phyloP scores from a whole-genome alignment of 92 coral and sea anemone genomes.

The Galaxea fascicularis region DNA sequence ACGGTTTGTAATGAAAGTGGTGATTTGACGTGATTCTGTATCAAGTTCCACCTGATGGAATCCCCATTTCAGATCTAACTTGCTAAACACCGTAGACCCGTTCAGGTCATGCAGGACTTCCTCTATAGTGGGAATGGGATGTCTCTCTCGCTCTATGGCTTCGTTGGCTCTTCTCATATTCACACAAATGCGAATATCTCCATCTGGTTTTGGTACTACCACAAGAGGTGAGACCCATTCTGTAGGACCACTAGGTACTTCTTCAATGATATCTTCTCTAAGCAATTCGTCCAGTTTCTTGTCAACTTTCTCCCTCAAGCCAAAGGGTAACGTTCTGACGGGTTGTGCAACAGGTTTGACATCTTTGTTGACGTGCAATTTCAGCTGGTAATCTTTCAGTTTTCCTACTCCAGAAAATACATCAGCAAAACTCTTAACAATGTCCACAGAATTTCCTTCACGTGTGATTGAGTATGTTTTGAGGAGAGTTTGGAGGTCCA shows the following conservation, averaged over 20 bases:
- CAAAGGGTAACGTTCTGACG: constrained; percentile 53
- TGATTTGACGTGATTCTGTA: no score
- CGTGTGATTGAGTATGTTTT: constrained; percentile 30
- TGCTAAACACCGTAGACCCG: constrained; percentile 51
- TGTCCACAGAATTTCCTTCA: constrained; percentile 53
- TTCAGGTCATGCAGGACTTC: constrained; percentile 52
- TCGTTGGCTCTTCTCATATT: constrained; percentile 53
- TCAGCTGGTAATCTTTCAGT: constrained; percentile 58
- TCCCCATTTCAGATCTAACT: constrained; percentile 62
- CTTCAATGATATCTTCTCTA: constrained; percentile 39
- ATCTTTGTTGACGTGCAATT: constrained; percentile 49
- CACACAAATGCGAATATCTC: constrained; percentile 55
- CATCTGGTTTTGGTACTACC: constrained; percentile 33
- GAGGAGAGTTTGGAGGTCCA: constrained; percentile 47
- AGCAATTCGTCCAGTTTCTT: constrained; percentile 53
- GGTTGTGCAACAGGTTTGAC: constrained; percentile 60
- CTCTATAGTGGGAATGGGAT: constrained; percentile 64
- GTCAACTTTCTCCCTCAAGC: constrained; percentile 52
- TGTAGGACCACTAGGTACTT: constrained; percentile 52
- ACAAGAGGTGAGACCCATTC: constrained; percentile 58
- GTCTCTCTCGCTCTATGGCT: constrained; percentile 49
- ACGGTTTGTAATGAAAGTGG: no score
- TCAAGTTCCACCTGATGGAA: constrained; percentile 67
- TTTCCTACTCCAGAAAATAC: constrained; percentile 53
- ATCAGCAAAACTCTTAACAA: constrained; percentile 34